Base-by-base conservation (phyloP, 2,888 invertebrate species). In the Crioceris asparagi region DNA sequence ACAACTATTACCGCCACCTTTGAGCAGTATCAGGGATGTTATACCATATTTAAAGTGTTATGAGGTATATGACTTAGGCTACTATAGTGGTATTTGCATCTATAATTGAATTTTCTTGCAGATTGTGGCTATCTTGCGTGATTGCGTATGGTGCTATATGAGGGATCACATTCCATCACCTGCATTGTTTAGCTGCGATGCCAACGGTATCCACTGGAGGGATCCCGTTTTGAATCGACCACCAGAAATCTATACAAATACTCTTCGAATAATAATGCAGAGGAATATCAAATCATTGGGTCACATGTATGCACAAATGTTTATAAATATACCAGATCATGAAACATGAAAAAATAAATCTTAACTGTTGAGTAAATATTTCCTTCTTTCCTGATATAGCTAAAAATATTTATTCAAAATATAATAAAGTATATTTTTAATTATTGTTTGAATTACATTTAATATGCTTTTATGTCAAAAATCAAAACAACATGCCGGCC, bases 101-200 rank as follows among this genome's bases (percentile, higher is more conserved):
- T n/a, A n/a, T n/a, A n/a, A n/a, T n/a, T n/a, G n/a, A n/a, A n/a
- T 26, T 26, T 34, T 46, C 39, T 57, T 66, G 38, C 57, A 79
- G 84, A 77, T 87, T 44, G 83, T 83, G 3, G 74, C 81, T 50
- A 71, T 92, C 36, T 62, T 92, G 46, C 74, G 83, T 33, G 90
- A 91, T 56, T 86, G 86, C 53, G 72, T 92, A 38, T 92, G 91
- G 90, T 82, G 80, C 52, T 92, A 88, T 57, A 80, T 91, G 61
- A 75, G 86, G 47, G 90, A 90, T 56, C 78, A 90, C 57, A 84
- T 90, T 15, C 90, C 90, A 1, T 83, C 88, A 0, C 90, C 90
- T 0, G 81, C 83, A 0, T 62, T 86, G 7, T 90, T 87, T 52
- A 68, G 70, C 2, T 73, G 77, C 35, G 83, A 83, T 56, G 62